A percentile compares a stretch with the other conserved stretches of the same genome.
phyloP scores from a whole-genome alignment of 2,113 vertebrate genomes.

The Bos javanicus region DNA sequence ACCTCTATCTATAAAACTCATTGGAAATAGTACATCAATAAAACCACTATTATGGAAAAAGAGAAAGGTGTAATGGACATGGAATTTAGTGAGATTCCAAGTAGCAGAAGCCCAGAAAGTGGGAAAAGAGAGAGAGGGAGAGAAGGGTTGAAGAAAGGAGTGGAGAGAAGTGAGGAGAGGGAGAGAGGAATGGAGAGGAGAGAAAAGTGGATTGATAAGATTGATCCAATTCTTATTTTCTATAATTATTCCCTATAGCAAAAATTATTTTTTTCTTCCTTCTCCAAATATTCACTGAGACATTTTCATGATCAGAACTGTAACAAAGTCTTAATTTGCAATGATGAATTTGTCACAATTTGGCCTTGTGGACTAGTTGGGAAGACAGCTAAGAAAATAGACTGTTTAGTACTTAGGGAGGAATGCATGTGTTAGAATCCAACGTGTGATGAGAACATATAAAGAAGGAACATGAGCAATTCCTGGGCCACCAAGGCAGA shows the following conservation, averaged over 20 bases:
- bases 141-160: too few relatives aligned
- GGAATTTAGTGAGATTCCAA: neutral
- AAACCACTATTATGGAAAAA: neutral
- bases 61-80: neutral
- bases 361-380: neutral
- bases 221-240: neutral
- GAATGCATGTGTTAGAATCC: neutral
- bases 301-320: neutral
- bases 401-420: neutral
- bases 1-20: neutral
- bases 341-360: neutral
- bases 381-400: neutral
- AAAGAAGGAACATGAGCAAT: neutral
- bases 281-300: neutral
- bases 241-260: neutral
- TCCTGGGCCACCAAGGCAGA: neutral
- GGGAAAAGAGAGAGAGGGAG: fast-evolving
- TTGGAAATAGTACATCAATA: neutral
- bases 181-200: neutral
- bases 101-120: neutral
- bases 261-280: neutral
- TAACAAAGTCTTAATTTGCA: neutral
- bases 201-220: too few relatives aligned
- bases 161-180: too few relatives aligned
- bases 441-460: neutral